Percentiles rank a stretch among this genome's conserved stretches.
Conservation (phyloP, 2,888 invertebrate species). For the Quadroppia sp. region DNA sequence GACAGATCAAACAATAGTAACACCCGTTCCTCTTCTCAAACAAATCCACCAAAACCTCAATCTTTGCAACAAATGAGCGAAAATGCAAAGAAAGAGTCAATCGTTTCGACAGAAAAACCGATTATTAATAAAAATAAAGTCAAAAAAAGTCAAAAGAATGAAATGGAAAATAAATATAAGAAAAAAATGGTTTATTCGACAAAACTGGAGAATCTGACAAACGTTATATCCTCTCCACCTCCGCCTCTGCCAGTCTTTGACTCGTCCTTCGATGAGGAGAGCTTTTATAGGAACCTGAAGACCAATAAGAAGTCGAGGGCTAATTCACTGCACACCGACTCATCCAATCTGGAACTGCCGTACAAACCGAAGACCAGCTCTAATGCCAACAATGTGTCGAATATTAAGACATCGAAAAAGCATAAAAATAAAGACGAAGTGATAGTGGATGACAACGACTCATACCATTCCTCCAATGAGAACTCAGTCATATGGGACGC, state of each 20-base stretch:
- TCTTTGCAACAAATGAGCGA: not conserved
- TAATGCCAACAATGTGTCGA: not conserved
- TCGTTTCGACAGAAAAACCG: not conserved
- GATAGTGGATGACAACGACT: constrained; percentile 23
- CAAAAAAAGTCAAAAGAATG: constrained; percentile 22
- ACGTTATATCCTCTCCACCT: constrained; percentile 19
- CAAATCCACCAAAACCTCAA: constrained; percentile 13
- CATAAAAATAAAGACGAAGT: not conserved
- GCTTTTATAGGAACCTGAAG: constrained; percentile 10
- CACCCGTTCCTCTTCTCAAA: not conserved
- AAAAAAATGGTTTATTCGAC: constrained; percentile 23
- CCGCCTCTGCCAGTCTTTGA: constrained; percentile 34
- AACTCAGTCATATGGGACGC: constrained; percentile 41
- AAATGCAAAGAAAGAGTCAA: not conserved
- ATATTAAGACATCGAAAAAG: not conserved
- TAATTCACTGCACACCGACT: constrained; percentile 5
- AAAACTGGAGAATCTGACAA: constrained; percentile 30
- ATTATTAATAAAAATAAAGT: not conserved
- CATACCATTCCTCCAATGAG: constrained; percentile 1
- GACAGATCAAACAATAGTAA: constrained; percentile 38
- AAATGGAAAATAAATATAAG: constrained; percentile 15
- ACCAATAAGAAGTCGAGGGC: constrained; percentile 13
- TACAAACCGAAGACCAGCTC: constrained; percentile 11
- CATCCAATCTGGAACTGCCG: constrained; percentile 23
- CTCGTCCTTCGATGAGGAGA: constrained; percentile 36